These are phyloP conservation scores for Prunella fulvescens DNA, from an alignment of 2,113 vertebrate species.

Conservation along the genomic window DNA sequence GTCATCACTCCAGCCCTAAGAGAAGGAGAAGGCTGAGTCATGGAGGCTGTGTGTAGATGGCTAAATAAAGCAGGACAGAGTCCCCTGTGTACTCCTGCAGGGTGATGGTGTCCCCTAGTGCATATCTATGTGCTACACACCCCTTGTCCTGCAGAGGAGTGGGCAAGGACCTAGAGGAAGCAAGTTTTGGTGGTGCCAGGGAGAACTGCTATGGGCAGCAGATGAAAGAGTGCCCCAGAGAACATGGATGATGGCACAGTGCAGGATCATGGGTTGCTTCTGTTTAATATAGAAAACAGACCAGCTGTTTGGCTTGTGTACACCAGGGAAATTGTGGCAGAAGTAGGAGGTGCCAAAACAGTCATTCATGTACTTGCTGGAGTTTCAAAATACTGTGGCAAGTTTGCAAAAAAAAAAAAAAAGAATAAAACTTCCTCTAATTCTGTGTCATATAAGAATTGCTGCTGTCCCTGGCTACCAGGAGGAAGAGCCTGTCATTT, in stretches of 20 bases:
- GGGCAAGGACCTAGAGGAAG: background rate
- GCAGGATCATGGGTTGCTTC: background rate
- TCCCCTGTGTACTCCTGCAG: background rate
- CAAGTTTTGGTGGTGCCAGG: fast-evolving
- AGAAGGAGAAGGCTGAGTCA: background rate
- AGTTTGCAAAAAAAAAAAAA: background rate
- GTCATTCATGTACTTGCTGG: background rate
- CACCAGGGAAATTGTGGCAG: background rate
- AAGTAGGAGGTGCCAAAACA: background rate
- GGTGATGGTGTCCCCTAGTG: background rate
- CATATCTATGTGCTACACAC: background rate
- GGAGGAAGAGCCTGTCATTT: background rate
- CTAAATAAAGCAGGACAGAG: background rate
- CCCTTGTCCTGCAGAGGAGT: background rate
- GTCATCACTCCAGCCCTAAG: background rate
- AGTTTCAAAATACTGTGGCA: background rate
- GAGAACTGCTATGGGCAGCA: fast-evolving
- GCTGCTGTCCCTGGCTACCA: background rate
- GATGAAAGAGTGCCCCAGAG: background rate
- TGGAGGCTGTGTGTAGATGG: background rate
- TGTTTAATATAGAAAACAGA: background rate
- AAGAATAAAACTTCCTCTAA: background rate
- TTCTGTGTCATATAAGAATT: background rate
- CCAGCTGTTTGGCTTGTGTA: background rate
- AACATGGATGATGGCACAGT: fast-evolving